These are phyloP conservation scores for Athalia circularis DNA, from an alignment of 2,888 invertebrate genomes.

Conservation along the genomic window DNA sequence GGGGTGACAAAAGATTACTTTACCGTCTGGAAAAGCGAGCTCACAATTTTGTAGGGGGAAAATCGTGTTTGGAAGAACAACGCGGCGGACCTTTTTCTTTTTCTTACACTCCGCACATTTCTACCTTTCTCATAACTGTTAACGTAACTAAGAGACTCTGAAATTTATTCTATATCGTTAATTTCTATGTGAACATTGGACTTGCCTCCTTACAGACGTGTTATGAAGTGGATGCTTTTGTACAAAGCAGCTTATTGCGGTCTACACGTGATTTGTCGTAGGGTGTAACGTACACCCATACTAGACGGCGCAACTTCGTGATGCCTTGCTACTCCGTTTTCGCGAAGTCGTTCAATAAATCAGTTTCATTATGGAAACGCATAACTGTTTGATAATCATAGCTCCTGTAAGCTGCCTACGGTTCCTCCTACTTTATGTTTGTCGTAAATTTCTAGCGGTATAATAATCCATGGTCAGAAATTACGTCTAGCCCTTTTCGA, in stretches of 20 bases:
- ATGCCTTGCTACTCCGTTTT: slow-evolving; percentile 21
- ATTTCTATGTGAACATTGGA: too few species aligned
- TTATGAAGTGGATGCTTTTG: too few species aligned
- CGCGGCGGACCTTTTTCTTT: too few species aligned
- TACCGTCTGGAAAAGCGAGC: neutral
- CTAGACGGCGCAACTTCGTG: neutral
- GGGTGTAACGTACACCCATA: neutral
- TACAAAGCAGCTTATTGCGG: too few species aligned
- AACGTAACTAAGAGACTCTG: too few species aligned
- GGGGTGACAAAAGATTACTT: slow-evolving; percentile 6
- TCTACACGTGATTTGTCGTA: slow-evolving; percentile 24
- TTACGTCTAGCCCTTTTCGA: slow-evolving; percentile 18
- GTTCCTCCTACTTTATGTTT: slow-evolving; percentile 36
- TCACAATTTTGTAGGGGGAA: too few species aligned
- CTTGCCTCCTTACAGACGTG: too few species aligned
- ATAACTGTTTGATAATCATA: slow-evolving; percentile 43
- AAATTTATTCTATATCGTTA: too few species aligned
- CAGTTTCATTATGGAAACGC: slow-evolving; percentile 38
- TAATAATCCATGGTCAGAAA: slow-evolving; percentile 18
- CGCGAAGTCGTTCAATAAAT: slow-evolving; percentile 37
- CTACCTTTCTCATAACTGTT: too few species aligned
- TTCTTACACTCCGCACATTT: too few species aligned
- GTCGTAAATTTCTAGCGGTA: slow-evolving; percentile 35
- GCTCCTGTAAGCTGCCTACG: slow-evolving; percentile 36
- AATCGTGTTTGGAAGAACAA: too few species aligned